Base-by-base conservation (phyloP, 2,113 vertebrate species). In the Cyprinodon tularosa region DNA sequence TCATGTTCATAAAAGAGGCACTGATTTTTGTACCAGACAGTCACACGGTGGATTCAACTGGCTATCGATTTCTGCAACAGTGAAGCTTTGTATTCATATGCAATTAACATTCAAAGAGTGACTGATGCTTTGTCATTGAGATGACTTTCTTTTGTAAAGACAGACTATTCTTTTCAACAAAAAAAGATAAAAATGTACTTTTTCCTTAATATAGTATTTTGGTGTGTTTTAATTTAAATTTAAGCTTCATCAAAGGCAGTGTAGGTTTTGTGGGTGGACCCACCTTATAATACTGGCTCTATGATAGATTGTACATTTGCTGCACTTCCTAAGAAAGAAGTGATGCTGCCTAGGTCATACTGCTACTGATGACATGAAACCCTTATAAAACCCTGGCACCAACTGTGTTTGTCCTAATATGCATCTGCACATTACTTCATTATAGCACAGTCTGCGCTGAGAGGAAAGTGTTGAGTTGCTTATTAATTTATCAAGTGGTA, bases 181-280 rank as follows among this genome's bases (percentile, higher is more conserved):
- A 36, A 66, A 63, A 37, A n/a, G 12, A 36, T 37, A 36, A 2
- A 62, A 62, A 48, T 0, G 14, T 72, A 59, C 8, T 38, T 4
- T 9, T 36, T 63, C 59, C n/a, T 50, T 74, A 40, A 69, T 14
- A 75, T 22, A 64, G 22, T 63, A 39, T 85, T 72, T 53, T 39
- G 20, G 44, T 70, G 67, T 3, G 20, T 53, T 80, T 84, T 60
- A 38, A 65, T 83, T 82, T 42, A 86, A 89, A 80, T 77, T 62
- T 71, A 69, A 78, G 74, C 59, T 87, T 83, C 83, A 89, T 89
- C 87, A 85, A 63, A 60, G 42, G 42, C 65, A 67, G 83, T 64
- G 62, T 65, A 11, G 62, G 74, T 77, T 75, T 44, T 7, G 68
- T 75, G 66, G 64, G 76, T 71, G 62, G 66, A 86, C 78, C 67